Base-by-base conservation (phyloP, 2,888 invertebrate genomes). In the Tetropium fuscum region DNA sequence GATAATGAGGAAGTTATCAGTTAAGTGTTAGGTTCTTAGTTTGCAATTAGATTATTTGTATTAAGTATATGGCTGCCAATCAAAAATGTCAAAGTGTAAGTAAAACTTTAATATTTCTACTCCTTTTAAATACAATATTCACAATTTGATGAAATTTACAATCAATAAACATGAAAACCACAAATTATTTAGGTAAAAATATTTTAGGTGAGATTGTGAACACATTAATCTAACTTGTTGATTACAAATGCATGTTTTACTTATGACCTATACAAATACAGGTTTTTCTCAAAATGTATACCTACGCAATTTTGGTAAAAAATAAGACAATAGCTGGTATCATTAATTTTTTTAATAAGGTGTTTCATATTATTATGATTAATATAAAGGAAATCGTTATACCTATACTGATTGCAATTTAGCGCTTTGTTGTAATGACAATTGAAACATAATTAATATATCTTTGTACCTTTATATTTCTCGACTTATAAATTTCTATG, bases 401-500 rank as follows among this genome's bases (percentile, higher is more conserved):
- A 27, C 32, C 34, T 18, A 47, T 13, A 19, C 34, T 10, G 8
- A 22, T 51, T 51, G 36, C 13, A 51, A 22, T 40, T 51, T 27
- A 40, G 40, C 40, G 20, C 18, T 43, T 56, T 47, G 54, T 41
- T 30, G 19, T 48, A 51, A 41, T 53, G 38, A 56, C 58, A 55
- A 63, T 53, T 58, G 45, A 58, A 38, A 60, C 57, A 49, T 56
- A 53, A 47, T 53, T 27, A 51, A 51, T 51, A 51, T 45, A 62
- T 66, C 66, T 72, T 71, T 71, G 70, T 71, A 73, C 70, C 69
- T 68, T 70, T 71, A 70, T 73, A 70, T 69, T 71, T 72, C 60
- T 69, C 64, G 64, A 69, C 61, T 72, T 72, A 72, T 72, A 74
- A 72, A 73, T 72, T 71, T 69, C 70, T 71, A 73, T 71, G 69